phyloP scores from a whole-genome alignment of 2,888 invertebrate species.

The Melipona bicolor region DNA sequence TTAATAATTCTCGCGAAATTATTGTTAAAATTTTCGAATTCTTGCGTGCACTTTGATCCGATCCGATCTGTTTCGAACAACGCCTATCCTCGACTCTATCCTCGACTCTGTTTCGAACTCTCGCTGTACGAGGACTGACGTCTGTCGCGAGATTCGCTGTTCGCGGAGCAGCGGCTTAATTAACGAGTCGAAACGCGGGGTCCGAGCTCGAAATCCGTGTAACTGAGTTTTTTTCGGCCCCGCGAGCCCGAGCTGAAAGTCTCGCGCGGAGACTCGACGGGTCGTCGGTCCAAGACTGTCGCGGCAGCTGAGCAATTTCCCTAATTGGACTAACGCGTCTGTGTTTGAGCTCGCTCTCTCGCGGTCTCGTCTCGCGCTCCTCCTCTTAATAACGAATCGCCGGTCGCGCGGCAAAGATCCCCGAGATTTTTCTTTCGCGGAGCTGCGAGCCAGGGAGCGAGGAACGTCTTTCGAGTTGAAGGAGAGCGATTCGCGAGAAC shows the following conservation, averaged over 20 bases:
- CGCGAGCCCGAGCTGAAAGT: neutral
- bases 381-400: slow-evolving; percentile 20
- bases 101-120: too few relatives aligned
- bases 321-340: slow-evolving; percentile 32
- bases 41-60: too few relatives aligned
- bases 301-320: slow-evolving; percentile 15
- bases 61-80: too few relatives aligned
- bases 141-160: neutral
- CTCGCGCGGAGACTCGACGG: neutral
- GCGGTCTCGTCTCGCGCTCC: neutral
- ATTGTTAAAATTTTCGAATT: too few relatives aligned
- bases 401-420: neutral
- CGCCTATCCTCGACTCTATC: too few relatives aligned
- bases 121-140: neutral
- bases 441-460: too few relatives aligned
- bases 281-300: neutral
- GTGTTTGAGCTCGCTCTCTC: slow-evolving; percentile 15
- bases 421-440: neutral
- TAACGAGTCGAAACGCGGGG: slow-evolving; percentile 20
- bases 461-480: neutral
- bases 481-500: neutral
- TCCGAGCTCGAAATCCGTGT: slow-evolving; percentile 20
- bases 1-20: too few relatives aligned
- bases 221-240: slow-evolving; percentile 13
- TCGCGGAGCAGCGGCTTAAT: slow-evolving; percentile 12